Conservation (phyloP, 2,113 vertebrate species). For the Callionymus lyra region DNA sequence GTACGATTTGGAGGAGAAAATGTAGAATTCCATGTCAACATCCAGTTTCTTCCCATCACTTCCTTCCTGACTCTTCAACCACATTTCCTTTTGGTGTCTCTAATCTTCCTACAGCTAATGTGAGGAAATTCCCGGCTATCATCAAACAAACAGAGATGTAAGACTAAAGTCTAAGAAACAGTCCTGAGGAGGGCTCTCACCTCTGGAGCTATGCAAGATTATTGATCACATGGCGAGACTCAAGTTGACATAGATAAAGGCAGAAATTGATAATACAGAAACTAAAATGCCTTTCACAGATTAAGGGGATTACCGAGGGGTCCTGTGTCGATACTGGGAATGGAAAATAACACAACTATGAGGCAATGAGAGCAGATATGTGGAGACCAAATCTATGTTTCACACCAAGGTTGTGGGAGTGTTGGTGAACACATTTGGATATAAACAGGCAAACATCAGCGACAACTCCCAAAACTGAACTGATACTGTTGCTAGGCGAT, state of each 20-base stretch:
- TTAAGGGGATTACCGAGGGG: conserved; percentile 21
- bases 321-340: conserved; percentile 32
- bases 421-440: too few relatives aligned
- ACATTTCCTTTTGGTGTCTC: conserved; percentile 4
- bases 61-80: conserved; percentile 15
- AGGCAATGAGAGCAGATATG: conserved; percentile 37
- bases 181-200: conserved; percentile 42
- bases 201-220: conserved; percentile 36
- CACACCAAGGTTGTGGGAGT: conserved; percentile 15
- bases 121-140: conserved; percentile 46
- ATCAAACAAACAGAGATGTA: conserved; percentile 70
- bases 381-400: conserved; percentile 31
- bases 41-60: conserved; percentile 18
- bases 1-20: conserved; percentile 8
- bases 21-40: conserved; percentile 10
- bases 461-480: too few relatives aligned
- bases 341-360: conserved; percentile 39
- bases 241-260: conserved; percentile 21
- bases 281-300: conserved; percentile 29
- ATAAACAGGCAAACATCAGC: too few relatives aligned
- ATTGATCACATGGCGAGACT: conserved; percentile 53
- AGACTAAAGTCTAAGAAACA: conserved; percentile 47
- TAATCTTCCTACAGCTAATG: conserved; percentile 43
- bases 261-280: conserved; percentile 7
- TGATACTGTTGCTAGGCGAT: too few relatives aligned